Conservation (phyloP, 2,797 vertebrate species). For the Rhinoraja longicauda region DNA sequence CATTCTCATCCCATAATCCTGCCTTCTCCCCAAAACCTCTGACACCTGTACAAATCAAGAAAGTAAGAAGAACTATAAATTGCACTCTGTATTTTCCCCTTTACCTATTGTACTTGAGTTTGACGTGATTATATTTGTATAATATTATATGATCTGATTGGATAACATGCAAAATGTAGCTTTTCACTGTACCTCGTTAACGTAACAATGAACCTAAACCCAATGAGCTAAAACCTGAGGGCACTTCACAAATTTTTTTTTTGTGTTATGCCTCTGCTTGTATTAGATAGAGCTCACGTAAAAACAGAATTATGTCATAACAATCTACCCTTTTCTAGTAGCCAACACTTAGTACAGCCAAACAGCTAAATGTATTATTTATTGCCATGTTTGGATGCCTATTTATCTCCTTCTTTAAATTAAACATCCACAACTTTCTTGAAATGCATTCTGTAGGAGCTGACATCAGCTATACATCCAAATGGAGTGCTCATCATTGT, state of each 20-base stretch:
- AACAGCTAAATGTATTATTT: slow-evolving; percentile 4
- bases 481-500: slow-evolving; percentile 41
- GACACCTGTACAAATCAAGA: too few species aligned
- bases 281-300: background rate
- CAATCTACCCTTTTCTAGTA: background rate
- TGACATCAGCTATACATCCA: slow-evolving; percentile 45
- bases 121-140: too few species aligned
- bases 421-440: background rate
- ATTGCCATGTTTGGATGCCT: background rate
- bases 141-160: too few species aligned
- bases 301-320: background rate
- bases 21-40: too few species aligned
- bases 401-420: background rate
- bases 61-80: too few species aligned
- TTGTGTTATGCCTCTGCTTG: background rate
- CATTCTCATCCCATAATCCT: too few species aligned
- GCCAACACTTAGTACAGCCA: background rate
- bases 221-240: background rate
- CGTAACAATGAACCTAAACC: too few species aligned
- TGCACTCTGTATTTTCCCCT: too few species aligned
- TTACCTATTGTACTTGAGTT: too few species aligned
- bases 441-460: slow-evolving; percentile 46
- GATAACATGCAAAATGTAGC: too few species aligned
- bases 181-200: too few species aligned
- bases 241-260: background rate